Evolutionary conservation across 2,797 vertebrate genomes (phyloP).

Genomic region (Falco novaeseelandiae): DNA sequence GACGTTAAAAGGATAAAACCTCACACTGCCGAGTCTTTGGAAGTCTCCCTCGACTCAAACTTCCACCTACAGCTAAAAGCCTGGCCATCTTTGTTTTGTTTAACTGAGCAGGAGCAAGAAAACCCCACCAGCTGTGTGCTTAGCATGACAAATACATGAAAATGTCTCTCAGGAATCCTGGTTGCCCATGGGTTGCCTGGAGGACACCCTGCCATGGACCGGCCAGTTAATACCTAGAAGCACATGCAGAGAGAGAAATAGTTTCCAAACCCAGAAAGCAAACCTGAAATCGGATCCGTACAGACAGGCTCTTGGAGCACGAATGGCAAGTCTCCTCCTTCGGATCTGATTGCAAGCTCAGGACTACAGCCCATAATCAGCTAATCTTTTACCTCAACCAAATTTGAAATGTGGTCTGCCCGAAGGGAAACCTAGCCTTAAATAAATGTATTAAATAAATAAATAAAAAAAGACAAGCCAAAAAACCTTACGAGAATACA

Average conservation of each 20-base stretch:
- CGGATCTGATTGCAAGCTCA: background rate
- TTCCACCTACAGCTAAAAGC: background rate
- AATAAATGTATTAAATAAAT: background rate
- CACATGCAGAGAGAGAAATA: background rate
- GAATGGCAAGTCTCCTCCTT: background rate
- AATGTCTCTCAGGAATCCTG: background rate
- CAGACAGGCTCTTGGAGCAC: background rate
- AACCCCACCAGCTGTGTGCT: background rate
- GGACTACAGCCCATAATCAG: background rate
- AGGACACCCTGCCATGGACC: background rate
- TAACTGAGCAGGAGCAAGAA: background rate
- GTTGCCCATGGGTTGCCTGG: background rate
- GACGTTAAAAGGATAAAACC: background rate
- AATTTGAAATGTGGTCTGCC: background rate
- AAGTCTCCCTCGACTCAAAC: background rate
- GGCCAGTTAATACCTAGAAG: background rate
- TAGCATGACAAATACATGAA: background rate
- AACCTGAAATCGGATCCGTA: constrained; percentile 10
- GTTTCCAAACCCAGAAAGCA: background rate
- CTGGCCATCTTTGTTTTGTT: constrained; percentile 37
- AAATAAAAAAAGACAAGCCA: background rate
- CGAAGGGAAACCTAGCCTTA: background rate
- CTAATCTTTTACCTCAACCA: background rate
- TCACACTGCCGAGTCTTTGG: background rate
- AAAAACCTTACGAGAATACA: background rate